phyloP scores from a whole-genome alignment of 2,113 vertebrate genomes.

The Potamarius usumacintae region DNA sequence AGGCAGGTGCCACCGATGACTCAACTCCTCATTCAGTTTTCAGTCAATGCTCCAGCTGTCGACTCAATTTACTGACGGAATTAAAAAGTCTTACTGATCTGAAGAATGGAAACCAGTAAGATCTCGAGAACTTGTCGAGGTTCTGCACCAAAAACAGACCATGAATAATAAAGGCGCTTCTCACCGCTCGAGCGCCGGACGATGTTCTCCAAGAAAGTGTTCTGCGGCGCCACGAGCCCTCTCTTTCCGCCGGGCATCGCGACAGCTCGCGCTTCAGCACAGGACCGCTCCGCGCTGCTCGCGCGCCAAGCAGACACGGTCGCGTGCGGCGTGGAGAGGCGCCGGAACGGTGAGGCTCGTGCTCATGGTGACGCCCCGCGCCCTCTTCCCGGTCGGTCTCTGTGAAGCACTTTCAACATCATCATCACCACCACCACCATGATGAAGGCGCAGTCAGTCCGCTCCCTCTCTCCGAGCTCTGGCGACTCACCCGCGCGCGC shows the following conservation, averaged over 20 bases:
- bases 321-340: conserved; percentile 9
- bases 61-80: no score
- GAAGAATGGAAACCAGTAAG: no score
- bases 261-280: conserved; percentile 71
- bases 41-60: neutral
- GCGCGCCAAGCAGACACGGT: conserved; percentile 28
- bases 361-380: conserved; percentile 17
- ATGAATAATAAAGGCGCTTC: conserved; percentile 40
- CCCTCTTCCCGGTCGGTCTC: neutral
- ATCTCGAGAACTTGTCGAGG: neutral
- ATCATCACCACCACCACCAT: no score
- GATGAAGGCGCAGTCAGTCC: neutral
- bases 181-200: conserved; percentile 93
- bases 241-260: conserved; percentile 98
- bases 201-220: conserved; percentile 96
- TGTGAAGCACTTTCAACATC: neutral
- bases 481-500: conserved; percentile 42
- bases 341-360: neutral
- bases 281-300: conserved; percentile 58
- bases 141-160: neutral
- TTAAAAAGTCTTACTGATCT: neutral
- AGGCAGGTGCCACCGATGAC: neutral
- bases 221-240: conserved; percentile 97
- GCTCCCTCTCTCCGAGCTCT: conserved; percentile 59
- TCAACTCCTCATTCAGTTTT: neutral